Conservation (phyloP, 2,797 vertebrate species). For the Macropus fuliginosus region DNA sequence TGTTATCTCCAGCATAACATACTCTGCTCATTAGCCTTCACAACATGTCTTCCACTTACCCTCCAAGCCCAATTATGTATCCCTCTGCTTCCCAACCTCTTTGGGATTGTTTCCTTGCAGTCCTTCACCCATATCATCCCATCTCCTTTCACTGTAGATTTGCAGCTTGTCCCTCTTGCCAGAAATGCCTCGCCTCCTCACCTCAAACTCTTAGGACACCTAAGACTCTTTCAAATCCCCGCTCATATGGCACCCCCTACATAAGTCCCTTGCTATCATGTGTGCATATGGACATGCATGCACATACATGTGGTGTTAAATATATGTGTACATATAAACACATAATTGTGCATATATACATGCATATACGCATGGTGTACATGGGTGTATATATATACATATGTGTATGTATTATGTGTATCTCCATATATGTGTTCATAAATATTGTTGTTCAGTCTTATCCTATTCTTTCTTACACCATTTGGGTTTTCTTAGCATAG, state of each 20-base stretch:
- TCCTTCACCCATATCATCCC: background rate
- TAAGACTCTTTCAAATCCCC: background rate
- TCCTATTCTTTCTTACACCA: background rate
- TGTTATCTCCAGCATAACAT: background rate
- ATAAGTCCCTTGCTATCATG: background rate
- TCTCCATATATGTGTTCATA: background rate
- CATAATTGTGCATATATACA: background rate
- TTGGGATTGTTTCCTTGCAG: background rate
- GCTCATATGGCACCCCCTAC: background rate
- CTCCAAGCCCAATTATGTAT: background rate
- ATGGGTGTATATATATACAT: too few species aligned
- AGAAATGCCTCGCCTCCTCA: background rate
- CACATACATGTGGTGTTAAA: background rate
- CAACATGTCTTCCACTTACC: background rate
- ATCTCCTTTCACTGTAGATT: background rate
- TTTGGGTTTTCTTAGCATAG: background rate
- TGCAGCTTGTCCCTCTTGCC: background rate
- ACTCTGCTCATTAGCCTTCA: background rate
- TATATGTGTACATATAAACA: background rate
- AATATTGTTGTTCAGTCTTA: background rate
- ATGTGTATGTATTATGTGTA: background rate
- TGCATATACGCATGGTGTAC: accelerated
- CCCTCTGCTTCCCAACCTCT: background rate
- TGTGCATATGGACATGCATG: background rate
- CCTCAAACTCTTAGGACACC: background rate